Base-by-base conservation (phyloP, 1,140 invertebrate species). In the Latrodectus geometricus region DNA sequence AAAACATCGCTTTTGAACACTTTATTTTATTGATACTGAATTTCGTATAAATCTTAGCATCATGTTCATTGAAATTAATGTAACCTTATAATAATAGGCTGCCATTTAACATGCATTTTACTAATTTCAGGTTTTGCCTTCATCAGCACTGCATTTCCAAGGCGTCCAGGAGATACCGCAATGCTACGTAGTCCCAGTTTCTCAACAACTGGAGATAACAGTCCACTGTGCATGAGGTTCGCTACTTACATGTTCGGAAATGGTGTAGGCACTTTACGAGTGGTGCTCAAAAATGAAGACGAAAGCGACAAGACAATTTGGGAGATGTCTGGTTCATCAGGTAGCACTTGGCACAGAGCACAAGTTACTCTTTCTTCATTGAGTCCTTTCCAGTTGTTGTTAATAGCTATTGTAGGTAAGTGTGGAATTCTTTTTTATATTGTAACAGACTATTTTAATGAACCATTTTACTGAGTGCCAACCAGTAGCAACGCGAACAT, bases 221-320 rank as follows among this genome's bases (percentile, higher is more conserved):
- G 90, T 9, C 93, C 94, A 0, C 89, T 93, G 69, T 95, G 94
- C 82, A 91, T 95, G 90, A 92, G 93, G 87, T 95, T 95, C 89
- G 95, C 94, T 91, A 95, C 94, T 48, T 94, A 95, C 89, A 95
- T 95, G 95, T 95, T 93, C 88, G 95, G 95, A 0, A 93, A 93
- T 73, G 95, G 94, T 3, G 93, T 95, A 52, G 94, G 94, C 7
- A 92, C 91, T 4, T 89, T 95, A 17, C 91, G 92, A 35, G 91
- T 95, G 11, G 86, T 91, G 9, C 88, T 92, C 21, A 90, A 83
- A 76, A 89, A 86, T 61, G 86, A 83, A 81, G 89, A 88, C 52
- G 90, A 93, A 21, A 91, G 88, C 87, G 91, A 92, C 61, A 91
- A 91, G 23, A 92, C 93, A 17, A 92, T 95, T 11, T 95, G 94